Evolutionary conservation across 92 coral and sea anemone genomes (phyloP), one percentile per base, ranked within the genome.

Genomic region (Zoanthus solanderi): DNA sequence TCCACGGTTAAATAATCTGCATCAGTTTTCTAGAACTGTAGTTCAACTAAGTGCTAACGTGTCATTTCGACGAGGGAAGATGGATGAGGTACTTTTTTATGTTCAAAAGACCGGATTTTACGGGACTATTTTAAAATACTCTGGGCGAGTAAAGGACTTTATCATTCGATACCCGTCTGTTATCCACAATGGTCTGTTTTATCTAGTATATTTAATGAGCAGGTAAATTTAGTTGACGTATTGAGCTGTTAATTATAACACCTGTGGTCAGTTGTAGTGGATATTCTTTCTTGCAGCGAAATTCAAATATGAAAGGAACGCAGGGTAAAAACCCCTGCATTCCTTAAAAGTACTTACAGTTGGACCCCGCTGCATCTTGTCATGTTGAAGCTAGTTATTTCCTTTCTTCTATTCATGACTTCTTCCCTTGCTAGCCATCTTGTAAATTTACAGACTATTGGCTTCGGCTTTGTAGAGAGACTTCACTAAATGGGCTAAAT

Each of bases 91-190:
- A 37, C 42, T 37, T 37, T 37, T 37, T 37, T 37, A 9, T 47
- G 60, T 76, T 76, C 29, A 72, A 52, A 50, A 76, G 63, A 28
- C 17, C 66, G 81, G 81, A 53, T 52, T 76, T 52, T 28, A 23
- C 12, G 0, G 28, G 42, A 76, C n/a, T 52, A 76, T 37, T 37
- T 37, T 72, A 30, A 14, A 15, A 58, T 58, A 58, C 13, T 75
- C 60, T 75, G 56, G 6, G 60, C 79, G 44, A 74, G 29, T 44
- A 17, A 1, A 17, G 44, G 42, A 68, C 42, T 68, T 68, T 68
- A 68, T 68, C 73, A 37, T 44, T 74, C 56, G 78, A 74, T 74
- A 74, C 78, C 78, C 16, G 76, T 72, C 47, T 31, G 31, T 72
- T 63, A 72, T 3, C 76, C 76, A 72, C 2, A 31, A 32, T 72